Evolutionary conservation across 1,140 invertebrate species (phyloP).

Genomic region (Sitodiplosis mosellana): DNA sequence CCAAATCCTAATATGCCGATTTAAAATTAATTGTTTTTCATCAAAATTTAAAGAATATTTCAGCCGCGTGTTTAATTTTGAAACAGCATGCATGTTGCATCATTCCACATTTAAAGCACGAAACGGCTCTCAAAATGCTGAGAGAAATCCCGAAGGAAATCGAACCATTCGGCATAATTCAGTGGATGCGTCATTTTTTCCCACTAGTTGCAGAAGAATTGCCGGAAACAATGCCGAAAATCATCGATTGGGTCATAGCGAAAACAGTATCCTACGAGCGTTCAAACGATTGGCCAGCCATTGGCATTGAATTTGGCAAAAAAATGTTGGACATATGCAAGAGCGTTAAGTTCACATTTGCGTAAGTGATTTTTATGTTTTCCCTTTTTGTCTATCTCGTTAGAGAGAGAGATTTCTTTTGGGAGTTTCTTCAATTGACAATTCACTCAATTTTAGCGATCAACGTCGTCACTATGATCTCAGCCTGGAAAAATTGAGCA

Average conservation of each 20-base stretch:
- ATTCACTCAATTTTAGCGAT: constrained; percentile 11
- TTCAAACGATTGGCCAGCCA: constrained; percentile 19
- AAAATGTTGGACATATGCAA: constrained; percentile 21
- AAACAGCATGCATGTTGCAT: constrained; percentile 17
- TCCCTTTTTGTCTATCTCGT: not conserved
- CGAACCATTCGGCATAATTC: constrained; percentile 18
- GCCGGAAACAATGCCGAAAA: constrained; percentile 17
- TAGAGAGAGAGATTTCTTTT: not conserved
- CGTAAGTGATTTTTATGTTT: constrained; percentile 8
- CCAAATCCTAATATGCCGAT: not conserved
- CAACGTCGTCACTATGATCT: constrained; percentile 17
- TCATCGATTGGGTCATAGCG: constrained; percentile 22
- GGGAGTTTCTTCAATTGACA: not conserved
- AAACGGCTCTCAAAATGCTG: constrained; percentile 14
- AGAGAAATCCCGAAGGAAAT: constrained; percentile 15
- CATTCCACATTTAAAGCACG: constrained; percentile 12
- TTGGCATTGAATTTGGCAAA: constrained; percentile 19
- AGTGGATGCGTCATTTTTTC: constrained; percentile 20
- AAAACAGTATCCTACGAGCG: constrained; percentile 19
- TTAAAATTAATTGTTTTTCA: too few relatives aligned
- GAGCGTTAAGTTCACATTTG: constrained; percentile 18
- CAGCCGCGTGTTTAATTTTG: constrained; percentile 20
- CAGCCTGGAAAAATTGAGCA: constrained; percentile 16
- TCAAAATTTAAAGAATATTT: constrained; percentile 12
- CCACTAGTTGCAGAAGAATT: constrained; percentile 17